Base-by-base conservation (phyloP, 2,113 vertebrate genomes). In the Pardalotus punctatus region DNA sequence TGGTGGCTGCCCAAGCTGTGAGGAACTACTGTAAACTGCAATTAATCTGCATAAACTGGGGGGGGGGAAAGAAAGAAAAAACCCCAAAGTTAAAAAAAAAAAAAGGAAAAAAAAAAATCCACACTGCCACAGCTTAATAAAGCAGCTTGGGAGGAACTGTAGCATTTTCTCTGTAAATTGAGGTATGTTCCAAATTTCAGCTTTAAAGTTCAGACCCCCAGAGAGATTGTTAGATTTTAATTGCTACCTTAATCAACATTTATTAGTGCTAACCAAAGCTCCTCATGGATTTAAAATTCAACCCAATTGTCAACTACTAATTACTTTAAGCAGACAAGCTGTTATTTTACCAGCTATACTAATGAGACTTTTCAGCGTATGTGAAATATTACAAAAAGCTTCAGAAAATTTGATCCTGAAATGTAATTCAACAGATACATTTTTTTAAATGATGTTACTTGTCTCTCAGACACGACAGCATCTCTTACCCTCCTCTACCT, bases 241-340 rank as follows among this genome's bases (percentile, higher is more conserved):
- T 94, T 92, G 51, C 94, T 85, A 81, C 86, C 90, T 81, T 92
- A 93, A 97, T 82, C 94, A 95, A 62, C 60, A 12, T 80, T 79
- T 86, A 90, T 88, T 94, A 89, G 74, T 67, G 31, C 90, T 90
- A 51, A 76, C 86, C 93, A 86, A 89, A 90, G 57, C 65, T 79
- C 82, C 93, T 87, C 18, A 4, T 61, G 85, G 70, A 77, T 36
- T 94, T 86, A 90, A 69, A 71, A 42, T 83, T 73, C 80, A 89
- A 42, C 31, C 74, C 91, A 94, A 96, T 92, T 93, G 96, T 97
- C 96, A 96, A 95, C 93, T 96, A 88, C 92, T 94, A 96, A 97
- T 97, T 97, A 97, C 94, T 97, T 93, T 83, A 90, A 88, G 92
- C 80, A 96, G 96, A 88, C 90, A 93, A 92, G 93, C 86, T 96